These are phyloP conservation scores for Pseudorasbora parva DNA, from an alignment of 2,113 vertebrate genomes.

Conservation along the genomic window DNA sequence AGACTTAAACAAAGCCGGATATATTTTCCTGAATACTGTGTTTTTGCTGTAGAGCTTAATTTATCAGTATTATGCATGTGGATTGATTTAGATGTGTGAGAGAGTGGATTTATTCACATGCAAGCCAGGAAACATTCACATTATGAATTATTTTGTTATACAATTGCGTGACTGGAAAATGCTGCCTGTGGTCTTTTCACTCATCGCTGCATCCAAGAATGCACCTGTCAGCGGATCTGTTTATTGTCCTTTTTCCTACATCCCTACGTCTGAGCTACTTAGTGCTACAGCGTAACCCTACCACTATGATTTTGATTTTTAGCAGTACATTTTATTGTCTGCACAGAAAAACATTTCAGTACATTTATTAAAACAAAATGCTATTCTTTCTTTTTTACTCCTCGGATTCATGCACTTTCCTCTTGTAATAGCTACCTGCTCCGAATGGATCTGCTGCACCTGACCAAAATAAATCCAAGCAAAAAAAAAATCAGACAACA, in stretches of 20 bases:
- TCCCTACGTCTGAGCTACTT: conserved; percentile 7
- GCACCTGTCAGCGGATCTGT: conserved; percentile 14
- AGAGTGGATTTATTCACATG: not conserved
- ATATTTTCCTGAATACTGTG: no score
- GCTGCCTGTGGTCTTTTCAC: not conserved
- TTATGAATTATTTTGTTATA: conserved; percentile 8
- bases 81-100: not conserved
- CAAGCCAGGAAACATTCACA: not conserved
- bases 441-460: not conserved
- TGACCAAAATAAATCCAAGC: not conserved
- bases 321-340: not conserved
- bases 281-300: not conserved
- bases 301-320: not conserved
- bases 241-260: not conserved
- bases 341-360: not conserved
- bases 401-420: not conserved
- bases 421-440: not conserved
- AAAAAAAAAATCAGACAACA: not conserved
- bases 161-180: not conserved
- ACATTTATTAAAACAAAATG: conserved; percentile 34
- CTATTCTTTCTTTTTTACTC: not conserved
- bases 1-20: no score
- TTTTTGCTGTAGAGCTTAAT: not conserved
- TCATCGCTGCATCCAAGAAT: not conserved
- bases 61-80: not conserved